phyloP scores from a whole-genome alignment of 2,888 invertebrate species.

The Portevinia maculata region DNA sequence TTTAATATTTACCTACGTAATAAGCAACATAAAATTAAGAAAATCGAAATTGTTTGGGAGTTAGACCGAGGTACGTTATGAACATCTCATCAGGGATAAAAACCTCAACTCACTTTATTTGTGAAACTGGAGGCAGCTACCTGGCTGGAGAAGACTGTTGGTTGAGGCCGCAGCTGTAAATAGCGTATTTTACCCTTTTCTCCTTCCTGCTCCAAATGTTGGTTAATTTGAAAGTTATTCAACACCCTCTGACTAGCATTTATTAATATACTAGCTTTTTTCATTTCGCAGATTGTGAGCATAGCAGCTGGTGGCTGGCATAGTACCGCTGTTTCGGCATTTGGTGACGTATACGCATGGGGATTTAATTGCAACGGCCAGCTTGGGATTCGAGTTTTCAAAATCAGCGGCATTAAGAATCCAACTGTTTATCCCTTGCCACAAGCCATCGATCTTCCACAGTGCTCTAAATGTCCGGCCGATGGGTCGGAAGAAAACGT shows the following conservation, averaged over 20 bases:
- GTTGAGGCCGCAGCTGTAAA: no score
- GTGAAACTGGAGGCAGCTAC: no score
- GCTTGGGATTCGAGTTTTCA: slow-evolving; percentile 86
- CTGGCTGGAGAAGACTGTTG: no score
- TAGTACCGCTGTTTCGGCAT: slow-evolving; percentile 89
- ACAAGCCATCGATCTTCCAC: slow-evolving; percentile 78
- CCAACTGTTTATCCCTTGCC: slow-evolving; percentile 80
- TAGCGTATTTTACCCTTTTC: no score
- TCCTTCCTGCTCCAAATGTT: no score
- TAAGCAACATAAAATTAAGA: no score
- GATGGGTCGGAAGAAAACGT: slow-evolving; percentile 75
- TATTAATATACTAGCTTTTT: slow-evolving; percentile 8
- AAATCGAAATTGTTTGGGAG: no score
- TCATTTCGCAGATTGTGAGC: slow-evolving; percentile 83
- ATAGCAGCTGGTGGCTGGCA: slow-evolving; percentile 95
- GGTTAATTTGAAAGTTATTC: background rate
- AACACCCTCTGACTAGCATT: no score
- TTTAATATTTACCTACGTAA: no score
- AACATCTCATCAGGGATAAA: no score
- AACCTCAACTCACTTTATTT: no score
- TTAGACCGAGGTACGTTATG: no score
- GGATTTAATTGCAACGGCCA: slow-evolving; percentile 96
- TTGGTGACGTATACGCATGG: slow-evolving; percentile 94
- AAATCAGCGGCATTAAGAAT: slow-evolving; percentile 74
- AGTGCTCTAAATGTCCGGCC: slow-evolving; percentile 78